Percentiles rank a stretch among this genome's conserved stretches.
phyloP scores from a whole-genome alignment of 2,888 invertebrate genomes.

The Drosophila mimetica region DNA sequence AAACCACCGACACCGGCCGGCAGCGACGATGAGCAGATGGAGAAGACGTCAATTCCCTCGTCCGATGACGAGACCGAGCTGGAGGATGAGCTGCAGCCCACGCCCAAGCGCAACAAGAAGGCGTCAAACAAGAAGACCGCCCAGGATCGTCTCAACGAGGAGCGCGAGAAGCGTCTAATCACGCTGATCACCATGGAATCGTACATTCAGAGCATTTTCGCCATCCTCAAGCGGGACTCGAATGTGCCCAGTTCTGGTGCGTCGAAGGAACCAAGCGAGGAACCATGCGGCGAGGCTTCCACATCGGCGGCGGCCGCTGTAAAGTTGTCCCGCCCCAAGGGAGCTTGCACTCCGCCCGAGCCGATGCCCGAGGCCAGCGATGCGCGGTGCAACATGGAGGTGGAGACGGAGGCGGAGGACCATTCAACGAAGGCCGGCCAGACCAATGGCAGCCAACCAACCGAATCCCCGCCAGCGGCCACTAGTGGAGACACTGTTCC shows the following conservation, averaged over 20 bases:
- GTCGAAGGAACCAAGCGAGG: slow-evolving; percentile 58
- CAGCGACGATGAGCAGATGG: slow-evolving; percentile 61
- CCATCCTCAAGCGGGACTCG: slow-evolving; percentile 82
- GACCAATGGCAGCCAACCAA: slow-evolving; percentile 46
- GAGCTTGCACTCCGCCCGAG: slow-evolving; percentile 63
- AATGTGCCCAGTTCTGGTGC: slow-evolving; percentile 40
- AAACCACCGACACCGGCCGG: slow-evolving; percentile 40
- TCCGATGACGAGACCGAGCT: slow-evolving; percentile 66
- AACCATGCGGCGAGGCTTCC: slow-evolving; percentile 60
- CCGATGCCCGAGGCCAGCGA: slow-evolving; percentile 40
- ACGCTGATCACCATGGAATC: slow-evolving; percentile 83
- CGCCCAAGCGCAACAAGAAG: slow-evolving; percentile 67
- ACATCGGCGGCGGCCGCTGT: slow-evolving; percentile 63
- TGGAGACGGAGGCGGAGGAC: slow-evolving; percentile 45
- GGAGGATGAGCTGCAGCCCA: slow-evolving; percentile 58
- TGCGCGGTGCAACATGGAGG: slow-evolving; percentile 47
- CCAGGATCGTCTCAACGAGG: slow-evolving; percentile 81
- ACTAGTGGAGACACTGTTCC: slow-evolving; percentile 28
- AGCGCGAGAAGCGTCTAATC: slow-evolving; percentile 81
- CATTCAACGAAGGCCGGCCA: slow-evolving; percentile 34
- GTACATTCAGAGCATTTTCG: slow-evolving; percentile 83
- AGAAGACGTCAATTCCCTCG: slow-evolving; percentile 54
- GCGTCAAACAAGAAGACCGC: slow-evolving; percentile 70
- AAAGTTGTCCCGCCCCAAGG: slow-evolving; percentile 46
- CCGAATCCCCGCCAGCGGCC: slow-evolving; percentile 42